Evolutionary conservation across 53 echinoderm and acorn worm species (phyloP).

Genomic region (Echinarachnius parma): DNA sequence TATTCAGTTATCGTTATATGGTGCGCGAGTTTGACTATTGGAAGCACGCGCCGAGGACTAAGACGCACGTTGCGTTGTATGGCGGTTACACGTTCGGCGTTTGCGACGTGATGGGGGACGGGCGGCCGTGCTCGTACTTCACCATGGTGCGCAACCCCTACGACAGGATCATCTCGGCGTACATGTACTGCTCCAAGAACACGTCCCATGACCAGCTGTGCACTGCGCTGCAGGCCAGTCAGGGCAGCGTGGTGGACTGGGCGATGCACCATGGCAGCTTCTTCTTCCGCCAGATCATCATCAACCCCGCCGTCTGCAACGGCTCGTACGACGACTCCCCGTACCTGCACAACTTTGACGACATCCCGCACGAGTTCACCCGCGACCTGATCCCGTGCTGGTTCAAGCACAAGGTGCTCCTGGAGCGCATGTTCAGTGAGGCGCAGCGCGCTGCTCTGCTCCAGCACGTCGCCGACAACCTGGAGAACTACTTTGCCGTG

Average conservation of each 20-base stretch:
- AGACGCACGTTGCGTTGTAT: slow-evolving; percentile 55
- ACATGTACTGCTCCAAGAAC: slow-evolving; percentile 70
- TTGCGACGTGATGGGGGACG: slow-evolving; percentile 65
- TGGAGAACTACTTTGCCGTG: slow-evolving; percentile 83
- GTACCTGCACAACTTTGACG: slow-evolving; percentile 51
- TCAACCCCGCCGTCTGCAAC: slow-evolving; percentile 75
- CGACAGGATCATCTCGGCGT: slow-evolving; percentile 81
- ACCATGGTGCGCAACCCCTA: slow-evolving; percentile 89
- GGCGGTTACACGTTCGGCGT: slow-evolving; percentile 93
- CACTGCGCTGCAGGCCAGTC: slow-evolving; percentile 56
- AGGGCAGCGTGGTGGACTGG: slow-evolving; percentile 82
- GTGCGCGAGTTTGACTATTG: slow-evolving; percentile 32
- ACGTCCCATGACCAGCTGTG: slow-evolving; percentile 80
- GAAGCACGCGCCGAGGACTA: slow-evolving; percentile 39
- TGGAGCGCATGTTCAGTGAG: slow-evolving; percentile 52
- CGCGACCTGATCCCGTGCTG: slow-evolving; percentile 65
- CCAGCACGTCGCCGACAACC: slow-evolving; percentile 59
- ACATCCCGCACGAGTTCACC: slow-evolving; percentile 67
- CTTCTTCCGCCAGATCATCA: slow-evolving; percentile 79
- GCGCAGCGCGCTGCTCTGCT: slow-evolving; percentile 48
- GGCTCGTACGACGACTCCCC: slow-evolving; percentile 46
- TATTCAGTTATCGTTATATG: slow-evolving; percentile 19
- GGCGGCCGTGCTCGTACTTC: slow-evolving; percentile 83
- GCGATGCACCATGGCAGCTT: slow-evolving; percentile 93
- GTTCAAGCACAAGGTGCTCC: slow-evolving; percentile 89